These are phyloP conservation scores for Neolamprologus tretocephalus DNA, from an alignment of 2,113 vertebrate species.

Conservation along the genomic window DNA sequence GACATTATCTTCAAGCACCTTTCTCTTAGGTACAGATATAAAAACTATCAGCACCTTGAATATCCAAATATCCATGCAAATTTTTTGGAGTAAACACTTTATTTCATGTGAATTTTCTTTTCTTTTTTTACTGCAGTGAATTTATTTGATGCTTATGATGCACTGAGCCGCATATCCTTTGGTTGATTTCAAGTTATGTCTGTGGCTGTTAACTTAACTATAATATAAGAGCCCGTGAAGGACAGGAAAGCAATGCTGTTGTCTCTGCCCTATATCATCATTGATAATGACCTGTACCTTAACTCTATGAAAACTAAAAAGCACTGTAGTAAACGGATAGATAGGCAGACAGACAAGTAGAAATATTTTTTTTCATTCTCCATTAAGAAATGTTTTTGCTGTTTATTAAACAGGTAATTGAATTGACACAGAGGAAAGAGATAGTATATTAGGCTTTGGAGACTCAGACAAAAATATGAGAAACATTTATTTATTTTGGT, in stretches of 20 bases:
- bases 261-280: not conserved
- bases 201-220: not conserved
- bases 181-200: not conserved
- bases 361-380: not conserved
- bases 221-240: not conserved
- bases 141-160: not conserved
- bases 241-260: not conserved
- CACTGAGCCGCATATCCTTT: not conserved
- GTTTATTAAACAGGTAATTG: not conserved
- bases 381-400: not conserved
- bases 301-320: not conserved
- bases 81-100: not conserved
- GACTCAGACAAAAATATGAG: not conserved
- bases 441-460: not conserved
- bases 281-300: not conserved
- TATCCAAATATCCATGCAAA: not conserved
- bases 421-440: not conserved
- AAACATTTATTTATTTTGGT: not conserved
- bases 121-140: not conserved
- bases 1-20: constrained; percentile 64
- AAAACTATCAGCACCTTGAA: not conserved
- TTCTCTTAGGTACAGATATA: constrained; percentile 60
- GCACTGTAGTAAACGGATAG: not conserved
- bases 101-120: not conserved
- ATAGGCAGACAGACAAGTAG: not conserved